Percentiles rank a stretch among this genome's conserved stretches.
These are phyloP conservation scores for Hydractinia echinata DNA, from an alignment of 30 jellyfish, hydroid and myxozoan species.

Conservation along the genomic window DNA sequence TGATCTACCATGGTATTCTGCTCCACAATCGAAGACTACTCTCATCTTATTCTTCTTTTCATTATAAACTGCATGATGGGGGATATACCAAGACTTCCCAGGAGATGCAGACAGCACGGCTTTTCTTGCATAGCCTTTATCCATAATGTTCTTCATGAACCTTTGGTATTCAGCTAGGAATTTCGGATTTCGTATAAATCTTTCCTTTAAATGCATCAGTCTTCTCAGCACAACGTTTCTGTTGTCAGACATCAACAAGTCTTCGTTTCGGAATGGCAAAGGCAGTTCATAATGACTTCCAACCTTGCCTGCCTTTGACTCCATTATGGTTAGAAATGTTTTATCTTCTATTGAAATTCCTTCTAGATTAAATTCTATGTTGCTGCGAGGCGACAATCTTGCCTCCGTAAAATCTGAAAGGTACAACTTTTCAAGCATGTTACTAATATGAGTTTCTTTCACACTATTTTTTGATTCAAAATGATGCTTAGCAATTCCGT, in stretches of 20 bases:
- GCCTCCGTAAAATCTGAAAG: background rate
- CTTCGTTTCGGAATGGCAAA: background rate
- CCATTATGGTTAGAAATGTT: background rate
- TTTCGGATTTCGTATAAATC: background rate
- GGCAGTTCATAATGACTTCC: no score
- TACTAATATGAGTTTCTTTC: background rate
- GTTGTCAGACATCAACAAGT: background rate
- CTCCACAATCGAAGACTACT: constrained; percentile 50
- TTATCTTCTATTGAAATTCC: constrained; percentile 7
- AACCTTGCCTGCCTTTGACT: background rate
- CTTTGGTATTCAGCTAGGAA: background rate
- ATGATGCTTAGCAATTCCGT: background rate
- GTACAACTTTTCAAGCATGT: constrained; percentile 3
- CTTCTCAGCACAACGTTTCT: background rate
- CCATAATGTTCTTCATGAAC: constrained; percentile 27
- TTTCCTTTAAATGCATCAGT: background rate
- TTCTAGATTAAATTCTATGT: background rate
- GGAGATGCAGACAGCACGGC: background rate
- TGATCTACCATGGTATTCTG: constrained; percentile 46
- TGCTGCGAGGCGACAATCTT: background rate
- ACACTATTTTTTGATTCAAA: background rate
- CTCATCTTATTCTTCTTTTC: constrained; percentile 46
- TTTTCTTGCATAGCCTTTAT: constrained; percentile 9
- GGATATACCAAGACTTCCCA: constrained; percentile 55
- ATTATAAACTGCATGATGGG: constrained; percentile 53